These are phyloP conservation scores for Scalopus aquaticus DNA, from an alignment of 2,113 vertebrate species.

Conservation along the genomic window DNA sequence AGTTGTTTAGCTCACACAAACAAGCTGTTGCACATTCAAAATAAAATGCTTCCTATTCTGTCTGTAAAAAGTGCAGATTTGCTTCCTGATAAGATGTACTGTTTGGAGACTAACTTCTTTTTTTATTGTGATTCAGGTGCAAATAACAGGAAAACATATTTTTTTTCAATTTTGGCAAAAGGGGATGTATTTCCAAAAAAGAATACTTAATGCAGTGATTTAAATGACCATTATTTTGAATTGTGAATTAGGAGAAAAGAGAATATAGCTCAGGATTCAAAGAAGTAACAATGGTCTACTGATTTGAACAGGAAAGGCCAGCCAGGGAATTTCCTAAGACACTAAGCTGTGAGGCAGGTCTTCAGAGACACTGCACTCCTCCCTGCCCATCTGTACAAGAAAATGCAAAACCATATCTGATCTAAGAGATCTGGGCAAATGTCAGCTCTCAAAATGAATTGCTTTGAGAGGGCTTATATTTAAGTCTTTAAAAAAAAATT, in stretches of 20 bases:
- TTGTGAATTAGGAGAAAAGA: slow-evolving; percentile 42
- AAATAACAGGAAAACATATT: slow-evolving; percentile 77
- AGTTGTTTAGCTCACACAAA: neutral
- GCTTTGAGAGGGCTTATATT: neutral
- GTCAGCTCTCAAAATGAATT: neutral
- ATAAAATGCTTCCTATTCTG: slow-evolving; percentile 39
- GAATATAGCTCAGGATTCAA: slow-evolving; percentile 7
- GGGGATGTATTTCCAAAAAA: slow-evolving; percentile 57
- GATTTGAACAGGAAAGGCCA: neutral
- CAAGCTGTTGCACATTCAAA: slow-evolving; percentile 49
- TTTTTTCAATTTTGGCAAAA: slow-evolving; percentile 58
- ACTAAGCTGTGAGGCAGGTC: neutral
- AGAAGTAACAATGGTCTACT: slow-evolving; percentile 28
- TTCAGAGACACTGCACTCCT: neutral
- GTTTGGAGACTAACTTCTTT: slow-evolving; percentile 51
- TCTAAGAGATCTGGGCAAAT: neutral
- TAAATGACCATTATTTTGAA: slow-evolving; percentile 25
- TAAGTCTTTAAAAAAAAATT: neutral
- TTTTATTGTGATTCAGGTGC: slow-evolving; percentile 72
- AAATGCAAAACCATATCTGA: neutral
- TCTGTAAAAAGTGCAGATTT: slow-evolving; percentile 67
- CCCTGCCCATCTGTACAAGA: neutral
- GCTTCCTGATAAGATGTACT: slow-evolving; percentile 71
- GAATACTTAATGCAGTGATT: slow-evolving; percentile 36
- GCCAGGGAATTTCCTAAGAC: slow-evolving; percentile 63